These are phyloP conservation scores for Notothenia coriiceps DNA, from an alignment of 2,113 vertebrate genomes.

Conservation along the genomic window DNA sequence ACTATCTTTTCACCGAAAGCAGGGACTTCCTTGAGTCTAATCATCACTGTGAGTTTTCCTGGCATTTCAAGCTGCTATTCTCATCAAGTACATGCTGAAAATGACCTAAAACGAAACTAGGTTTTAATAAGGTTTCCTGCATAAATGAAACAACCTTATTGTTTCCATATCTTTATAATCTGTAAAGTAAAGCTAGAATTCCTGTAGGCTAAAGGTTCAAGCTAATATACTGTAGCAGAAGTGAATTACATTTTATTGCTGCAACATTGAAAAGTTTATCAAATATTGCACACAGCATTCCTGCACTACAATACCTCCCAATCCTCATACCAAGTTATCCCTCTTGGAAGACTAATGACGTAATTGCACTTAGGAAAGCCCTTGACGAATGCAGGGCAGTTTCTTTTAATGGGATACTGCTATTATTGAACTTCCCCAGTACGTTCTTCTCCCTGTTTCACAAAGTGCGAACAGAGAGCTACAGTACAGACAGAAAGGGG, in stretches of 20 bases:
- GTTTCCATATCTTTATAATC: not conserved
- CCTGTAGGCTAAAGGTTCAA: not conserved
- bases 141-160: not conserved
- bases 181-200: not conserved
- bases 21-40: not conserved
- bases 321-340: slow-evolving; percentile 26
- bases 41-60: not conserved
- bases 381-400: slow-evolving; percentile 5
- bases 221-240: not conserved
- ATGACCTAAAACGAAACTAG: not conserved
- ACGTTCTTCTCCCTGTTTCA: slow-evolving; percentile 48
- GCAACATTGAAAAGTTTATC: not conserved
- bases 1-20: not conserved
- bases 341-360: slow-evolving; percentile 35
- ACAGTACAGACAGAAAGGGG: slow-evolving; percentile 52
- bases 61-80: slow-evolving; percentile 10
- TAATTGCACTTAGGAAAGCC: slow-evolving; percentile 51
- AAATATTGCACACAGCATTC: not conserved
- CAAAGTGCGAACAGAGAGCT: slow-evolving; percentile 32
- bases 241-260: slow-evolving; percentile 5
- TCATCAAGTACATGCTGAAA: not conserved
- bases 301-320: not conserved
- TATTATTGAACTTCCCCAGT: slow-evolving; percentile 41
- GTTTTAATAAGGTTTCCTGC: not conserved
- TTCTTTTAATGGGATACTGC: slow-evolving; percentile 40